Base-by-base conservation (phyloP, 2,888 invertebrate species). In the Calephelis perditalis region DNA sequence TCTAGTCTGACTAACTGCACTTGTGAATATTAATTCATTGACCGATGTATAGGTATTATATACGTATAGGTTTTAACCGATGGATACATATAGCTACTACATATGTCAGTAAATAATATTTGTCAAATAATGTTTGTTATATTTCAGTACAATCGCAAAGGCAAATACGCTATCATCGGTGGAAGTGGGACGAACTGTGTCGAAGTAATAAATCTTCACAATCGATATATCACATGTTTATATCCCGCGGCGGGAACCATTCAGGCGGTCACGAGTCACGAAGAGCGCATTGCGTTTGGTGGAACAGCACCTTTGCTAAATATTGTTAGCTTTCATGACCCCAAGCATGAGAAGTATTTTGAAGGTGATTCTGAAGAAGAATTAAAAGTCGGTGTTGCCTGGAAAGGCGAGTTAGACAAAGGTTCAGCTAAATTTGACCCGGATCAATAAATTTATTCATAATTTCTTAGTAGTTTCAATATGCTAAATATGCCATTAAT, bases 101-200 rank as follows among this genome's bases (percentile, higher is more conserved):
- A 26, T 26, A 26, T 4, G 26, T 26, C 26, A 26, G 26, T 26
- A 57, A 59, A 60, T 35, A 54, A 60, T 63, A 64, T 66, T 62
- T 36, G 5, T 55, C 55, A 11, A 10, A 5, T 1, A 37, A 60
- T 12, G 36, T 67, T 61, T 26, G 36, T 67, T 61, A 65, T 56
- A 49, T 78, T 77, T 44, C 78, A 91, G 90, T 82, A 69, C 65
- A 90, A 91, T 65, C 84, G 89, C 35, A 88, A 90, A 76, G 90
- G 89, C 1, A 90, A 90, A 65, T 91, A 90, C 68, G 86, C 73
- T 0, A 78, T 91, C 54, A 78, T 88, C 12, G 91, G 90, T 4
- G 91, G 91, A 55, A 89, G 90, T 47, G 91, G 91, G 1, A 89
- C 90, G 3, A 82, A 78, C 44, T 84, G 86, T 65, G 74, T 91